phyloP scores from a whole-genome alignment of 2,888 invertebrate genomes.

The Asteroscopus sphinx region DNA sequence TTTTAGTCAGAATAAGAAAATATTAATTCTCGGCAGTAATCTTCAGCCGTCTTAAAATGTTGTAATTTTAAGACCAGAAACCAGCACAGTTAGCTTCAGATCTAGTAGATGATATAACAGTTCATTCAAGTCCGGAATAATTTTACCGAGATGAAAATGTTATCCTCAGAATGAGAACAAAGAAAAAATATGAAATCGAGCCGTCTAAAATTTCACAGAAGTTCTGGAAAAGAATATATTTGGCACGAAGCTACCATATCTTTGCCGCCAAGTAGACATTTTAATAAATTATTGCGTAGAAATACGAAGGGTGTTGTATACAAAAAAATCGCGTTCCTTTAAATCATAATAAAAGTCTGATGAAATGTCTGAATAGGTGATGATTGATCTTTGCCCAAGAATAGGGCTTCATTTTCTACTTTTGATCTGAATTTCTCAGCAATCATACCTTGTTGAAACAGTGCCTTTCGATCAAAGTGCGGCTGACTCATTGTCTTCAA shows the following conservation, averaged over 20 bases:
- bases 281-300: constrained; percentile 32
- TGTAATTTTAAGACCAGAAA: not conserved
- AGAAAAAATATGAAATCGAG: constrained; percentile 25
- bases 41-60: not conserved
- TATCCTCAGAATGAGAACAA: not conserved
- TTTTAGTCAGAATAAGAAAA: not conserved
- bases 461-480: too few species aligned
- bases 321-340: constrained; percentile 4
- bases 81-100: not conserved
- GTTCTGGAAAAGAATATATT: constrained; percentile 25
- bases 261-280: constrained; percentile 27
- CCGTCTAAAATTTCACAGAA: constrained; percentile 13
- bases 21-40: not conserved
- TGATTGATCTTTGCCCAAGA: not conserved
- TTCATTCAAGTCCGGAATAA: constrained; percentile 13
- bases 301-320: constrained; percentile 10
- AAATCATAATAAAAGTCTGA: not conserved
- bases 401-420: not conserved
- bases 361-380: not conserved
- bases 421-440: too few species aligned
- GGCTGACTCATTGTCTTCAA: too few species aligned
- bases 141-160: constrained; percentile 7
- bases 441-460: too few species aligned
- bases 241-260: constrained; percentile 33
- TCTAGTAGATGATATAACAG: constrained; percentile 1